These are phyloP conservation scores for Petrophora chlorosata DNA, from an alignment of 2,888 invertebrate genomes.

Conservation along the genomic window DNA sequence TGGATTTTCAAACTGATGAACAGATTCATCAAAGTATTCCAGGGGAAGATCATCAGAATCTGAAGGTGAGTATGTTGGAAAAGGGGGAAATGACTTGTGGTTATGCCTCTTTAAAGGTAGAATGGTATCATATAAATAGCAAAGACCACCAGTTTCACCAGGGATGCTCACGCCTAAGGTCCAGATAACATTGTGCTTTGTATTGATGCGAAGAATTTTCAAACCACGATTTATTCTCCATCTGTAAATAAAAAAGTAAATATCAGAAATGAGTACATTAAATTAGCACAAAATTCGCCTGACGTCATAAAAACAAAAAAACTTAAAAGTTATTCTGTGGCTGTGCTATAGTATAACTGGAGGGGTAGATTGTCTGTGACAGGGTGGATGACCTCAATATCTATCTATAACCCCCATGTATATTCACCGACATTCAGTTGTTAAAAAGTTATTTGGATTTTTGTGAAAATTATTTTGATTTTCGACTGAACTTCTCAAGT, in stretches of 20 bases:
- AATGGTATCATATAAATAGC: slow-evolving; percentile 92
- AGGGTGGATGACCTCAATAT: too few relatives aligned
- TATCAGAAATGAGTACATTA: slow-evolving; percentile 1
- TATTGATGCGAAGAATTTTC: slow-evolving; percentile 95
- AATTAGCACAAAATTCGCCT: too few relatives aligned
- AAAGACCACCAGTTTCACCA: slow-evolving; percentile 91
- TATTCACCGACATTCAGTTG: too few relatives aligned
- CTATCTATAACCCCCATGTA: too few relatives aligned
- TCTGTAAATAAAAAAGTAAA: slow-evolving; percentile 58
- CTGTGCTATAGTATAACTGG: too few relatives aligned
- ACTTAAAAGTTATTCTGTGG: too few relatives aligned
- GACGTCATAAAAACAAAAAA: too few relatives aligned
- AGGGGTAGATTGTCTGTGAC: too few relatives aligned
- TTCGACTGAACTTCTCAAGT: too few relatives aligned
- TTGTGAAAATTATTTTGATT: too few relatives aligned
- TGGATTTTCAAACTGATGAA: slow-evolving; percentile 89
- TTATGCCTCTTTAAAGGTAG: slow-evolving; percentile 85
- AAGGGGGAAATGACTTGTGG: slow-evolving; percentile 78
- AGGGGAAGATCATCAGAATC: slow-evolving; percentile 80
- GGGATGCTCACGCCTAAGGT: slow-evolving; percentile 92
- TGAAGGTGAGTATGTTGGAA: slow-evolving; percentile 90
- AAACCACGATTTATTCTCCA: slow-evolving; percentile 85
- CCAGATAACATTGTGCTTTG: slow-evolving; percentile 96
- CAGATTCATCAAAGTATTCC: slow-evolving; percentile 89
- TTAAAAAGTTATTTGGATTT: too few relatives aligned